Base-by-base conservation (phyloP, 2,888 invertebrate genomes). In the Uloborus plumipes region DNA sequence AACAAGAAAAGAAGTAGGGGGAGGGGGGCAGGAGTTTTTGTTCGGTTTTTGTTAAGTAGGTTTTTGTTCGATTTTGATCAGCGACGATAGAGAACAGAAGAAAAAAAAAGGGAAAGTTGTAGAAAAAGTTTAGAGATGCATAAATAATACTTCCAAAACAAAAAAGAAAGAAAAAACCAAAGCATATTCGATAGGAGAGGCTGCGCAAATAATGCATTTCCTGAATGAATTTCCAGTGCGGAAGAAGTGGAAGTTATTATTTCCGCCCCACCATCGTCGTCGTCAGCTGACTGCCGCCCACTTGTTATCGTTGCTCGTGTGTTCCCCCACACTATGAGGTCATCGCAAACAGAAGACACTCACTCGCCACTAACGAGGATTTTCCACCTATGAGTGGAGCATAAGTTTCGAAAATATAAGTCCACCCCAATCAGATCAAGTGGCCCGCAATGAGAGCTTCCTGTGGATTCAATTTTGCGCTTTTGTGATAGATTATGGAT, bases 191-290 rank as follows among this genome's bases (percentile, higher is more conserved):
- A 51, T 26, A 31, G 55, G 9, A 31, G 14, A 64, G 53, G 74
- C 74, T 74, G 74, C n/a, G 47, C 69, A 80, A 80, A 80, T 66
- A 70, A 39, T 50, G 31, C 61, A 49, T 74, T 81, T 81, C 70
- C 80, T 80, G 69, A 80, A 80, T 80, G 80, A 69, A 80, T 67
- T n/a, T 47, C 20, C 64, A 59, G 39, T 20, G 22, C 53, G 58
- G 62, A 61, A 51, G 59, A 73, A 80, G 73, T 74, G 69, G 62
- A 80, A 80, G 73, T 80, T 74, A 74, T 74, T 80, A 80, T 80
- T 80, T 80, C 80, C 80, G 74, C 67, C 67, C 61, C 15, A 49
- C 47, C 74, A 65, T 55, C 53, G 39, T 51, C 66, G 31, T 58
- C 51, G 65, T 81, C 80, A 81, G 80, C 80, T 81, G 80, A 81